phyloP scores from a whole-genome alignment of 2,797 vertebrate species.

The Phrynocephalus vlangalii region DNA sequence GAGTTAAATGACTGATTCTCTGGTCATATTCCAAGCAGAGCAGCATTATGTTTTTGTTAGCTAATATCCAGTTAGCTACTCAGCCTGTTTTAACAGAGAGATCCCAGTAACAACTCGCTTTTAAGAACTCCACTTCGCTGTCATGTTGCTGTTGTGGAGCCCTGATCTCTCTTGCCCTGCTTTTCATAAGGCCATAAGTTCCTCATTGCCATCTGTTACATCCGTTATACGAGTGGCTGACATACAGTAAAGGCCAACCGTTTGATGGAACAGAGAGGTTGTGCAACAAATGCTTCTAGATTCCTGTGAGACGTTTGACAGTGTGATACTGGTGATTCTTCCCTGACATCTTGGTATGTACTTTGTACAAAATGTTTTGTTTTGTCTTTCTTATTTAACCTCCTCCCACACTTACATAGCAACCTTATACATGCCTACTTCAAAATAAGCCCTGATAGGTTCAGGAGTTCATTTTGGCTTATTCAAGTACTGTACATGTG shows the following conservation, averaged over 20 bases:
- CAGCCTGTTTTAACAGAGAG: conserved; percentile 10
- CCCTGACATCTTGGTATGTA: background rate
- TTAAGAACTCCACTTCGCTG: conserved; percentile 6
- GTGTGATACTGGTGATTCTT: conserved; percentile 13
- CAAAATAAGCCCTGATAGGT: background rate
- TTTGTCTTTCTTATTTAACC: conserved; percentile 9
- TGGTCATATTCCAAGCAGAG: background rate
- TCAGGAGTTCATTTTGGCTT: background rate
- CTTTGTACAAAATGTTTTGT: conserved; percentile 12
- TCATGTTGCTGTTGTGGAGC: conserved; percentile 1
- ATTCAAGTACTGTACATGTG: background rate
- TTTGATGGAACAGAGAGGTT: conserved; percentile 13
- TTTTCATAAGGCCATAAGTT: conserved; percentile 23
- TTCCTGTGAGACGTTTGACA: background rate
- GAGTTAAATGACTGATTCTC: background rate
- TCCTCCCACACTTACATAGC: background rate
- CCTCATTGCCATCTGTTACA: conserved; percentile 28
- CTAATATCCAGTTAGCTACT: background rate
- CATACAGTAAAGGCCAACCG: conserved; percentile 29
- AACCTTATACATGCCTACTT: background rate
- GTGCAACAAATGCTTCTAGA: conserved; percentile 29
- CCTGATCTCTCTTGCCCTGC: conserved; percentile 24
- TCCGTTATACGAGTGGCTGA: conserved; percentile 20
- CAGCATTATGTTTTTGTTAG: background rate
- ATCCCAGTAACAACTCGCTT: conserved; percentile 14